Conservation (phyloP, 2,797 vertebrate species). For the Masticophis lateralis region DNA sequence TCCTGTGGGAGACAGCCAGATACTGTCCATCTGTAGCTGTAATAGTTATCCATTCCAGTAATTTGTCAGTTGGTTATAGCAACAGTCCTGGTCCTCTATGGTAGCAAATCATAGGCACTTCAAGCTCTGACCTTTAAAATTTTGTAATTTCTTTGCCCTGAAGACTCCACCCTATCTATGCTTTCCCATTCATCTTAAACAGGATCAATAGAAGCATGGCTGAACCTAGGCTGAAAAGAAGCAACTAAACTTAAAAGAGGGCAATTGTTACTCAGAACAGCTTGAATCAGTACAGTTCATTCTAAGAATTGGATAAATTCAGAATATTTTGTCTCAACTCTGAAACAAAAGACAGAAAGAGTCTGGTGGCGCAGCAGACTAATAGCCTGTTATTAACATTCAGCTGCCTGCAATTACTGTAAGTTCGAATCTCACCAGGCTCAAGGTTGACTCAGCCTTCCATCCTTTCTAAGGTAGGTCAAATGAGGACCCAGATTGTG, state of each 20-base stretch:
- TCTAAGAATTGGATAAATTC: neutral
- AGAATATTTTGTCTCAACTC: slow-evolving; percentile 19
- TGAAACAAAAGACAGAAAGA: neutral
- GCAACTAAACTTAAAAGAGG: neutral
- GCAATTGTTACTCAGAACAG: neutral
- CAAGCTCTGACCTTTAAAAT: neutral
- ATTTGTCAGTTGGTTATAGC: neutral
- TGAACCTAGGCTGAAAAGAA: neutral
- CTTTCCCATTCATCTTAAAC: neutral
- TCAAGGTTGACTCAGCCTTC: too few species aligned
- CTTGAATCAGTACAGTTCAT: neutral
- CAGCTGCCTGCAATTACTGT: too few species aligned
- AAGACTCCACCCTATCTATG: neutral
- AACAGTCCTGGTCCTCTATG: neutral
- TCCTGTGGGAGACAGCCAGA: neutral
- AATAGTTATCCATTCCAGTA: neutral
- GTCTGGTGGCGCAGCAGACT: too few species aligned
- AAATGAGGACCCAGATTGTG: too few species aligned
- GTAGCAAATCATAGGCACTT: neutral
- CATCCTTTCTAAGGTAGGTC: too few species aligned
- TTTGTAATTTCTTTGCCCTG: neutral
- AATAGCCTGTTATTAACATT: too few species aligned
- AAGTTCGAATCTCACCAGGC: too few species aligned
- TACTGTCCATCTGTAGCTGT: neutral
- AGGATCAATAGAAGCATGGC: neutral